These are phyloP conservation scores for Aix galericulata DNA, from an alignment of 2,113 vertebrate species.

Conservation along the genomic window DNA sequence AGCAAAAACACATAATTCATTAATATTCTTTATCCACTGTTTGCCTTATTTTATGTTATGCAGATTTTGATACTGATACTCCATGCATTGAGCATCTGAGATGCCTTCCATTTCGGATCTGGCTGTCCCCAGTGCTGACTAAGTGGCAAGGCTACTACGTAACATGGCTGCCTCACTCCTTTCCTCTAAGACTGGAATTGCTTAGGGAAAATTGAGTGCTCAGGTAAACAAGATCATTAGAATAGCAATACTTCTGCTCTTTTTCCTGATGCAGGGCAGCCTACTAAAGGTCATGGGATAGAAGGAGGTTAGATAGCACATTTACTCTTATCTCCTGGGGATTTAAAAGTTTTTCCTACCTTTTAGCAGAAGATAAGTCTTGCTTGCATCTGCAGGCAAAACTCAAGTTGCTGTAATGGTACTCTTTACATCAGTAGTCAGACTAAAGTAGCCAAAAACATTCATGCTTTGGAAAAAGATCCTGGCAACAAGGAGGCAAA, in stretches of 20 bases:
- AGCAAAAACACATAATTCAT: neutral
- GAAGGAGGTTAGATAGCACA: neutral
- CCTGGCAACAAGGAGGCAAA: neutral
- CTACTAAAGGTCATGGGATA: neutral
- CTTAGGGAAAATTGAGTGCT: neutral
- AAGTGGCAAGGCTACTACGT: rapidly evolving
- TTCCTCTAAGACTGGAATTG: neutral
- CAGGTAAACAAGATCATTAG: rapidly evolving
- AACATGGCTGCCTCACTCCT: neutral
- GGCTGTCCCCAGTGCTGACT: rapidly evolving
- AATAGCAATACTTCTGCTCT: neutral
- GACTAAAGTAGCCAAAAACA: neutral
- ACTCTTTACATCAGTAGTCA: neutral
- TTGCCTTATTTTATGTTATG: neutral
- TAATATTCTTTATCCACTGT: neutral
- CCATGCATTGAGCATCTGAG: rapidly evolving
- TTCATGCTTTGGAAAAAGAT: neutral
- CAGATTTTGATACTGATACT: neutral
- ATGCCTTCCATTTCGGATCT: neutral
- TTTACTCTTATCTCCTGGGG: neutral
- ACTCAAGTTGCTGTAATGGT: neutral
- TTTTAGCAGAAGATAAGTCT: neutral
- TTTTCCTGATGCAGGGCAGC: neutral
- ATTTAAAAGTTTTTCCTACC: neutral
- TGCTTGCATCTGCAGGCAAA: neutral